Percentiles rank a stretch among this genome's conserved stretches.
phyloP scores from a whole-genome alignment of 2,888 invertebrate species.

The Acleris literana region DNA sequence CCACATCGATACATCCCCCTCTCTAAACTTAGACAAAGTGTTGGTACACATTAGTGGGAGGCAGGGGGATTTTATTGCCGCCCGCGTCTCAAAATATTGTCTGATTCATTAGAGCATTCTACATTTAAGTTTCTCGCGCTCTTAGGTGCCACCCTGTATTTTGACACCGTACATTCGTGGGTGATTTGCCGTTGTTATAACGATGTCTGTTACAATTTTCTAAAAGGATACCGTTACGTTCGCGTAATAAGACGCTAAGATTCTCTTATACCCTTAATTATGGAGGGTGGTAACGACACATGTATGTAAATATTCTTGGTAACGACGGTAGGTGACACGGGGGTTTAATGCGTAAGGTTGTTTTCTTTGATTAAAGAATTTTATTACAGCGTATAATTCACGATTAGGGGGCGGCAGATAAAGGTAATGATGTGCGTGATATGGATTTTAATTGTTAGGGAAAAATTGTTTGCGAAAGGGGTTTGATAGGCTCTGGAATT shows the following conservation, averaged over 20 bases:
- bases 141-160: slow-evolving; percentile 54
- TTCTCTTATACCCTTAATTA: slow-evolving; percentile 83
- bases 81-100: slow-evolving; percentile 82
- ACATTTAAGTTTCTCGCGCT: slow-evolving; percentile 79
- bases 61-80: slow-evolving; percentile 79
- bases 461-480: slow-evolving; percentile 43
- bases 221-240: slow-evolving; percentile 82
- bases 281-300: slow-evolving; percentile 79
- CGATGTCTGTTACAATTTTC: slow-evolving; percentile 81
- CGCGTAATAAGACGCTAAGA: slow-evolving; percentile 84
- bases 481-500: background rate
- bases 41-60: slow-evolving; percentile 78
- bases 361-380: slow-evolving; percentile 84
- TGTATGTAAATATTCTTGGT: slow-evolving; percentile 82
- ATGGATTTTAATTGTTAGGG: slow-evolving; percentile 79
- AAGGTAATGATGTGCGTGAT: slow-evolving; percentile 80
- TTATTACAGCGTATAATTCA: slow-evolving; percentile 82
- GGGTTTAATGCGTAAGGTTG: slow-evolving; percentile 76
- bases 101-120: slow-evolving; percentile 83
- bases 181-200: slow-evolving; percentile 69
- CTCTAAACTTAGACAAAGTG: slow-evolving; percentile 77
- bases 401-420: slow-evolving; percentile 82
- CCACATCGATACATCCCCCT: slow-evolving; percentile 78
- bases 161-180: slow-evolving; percentile 53
- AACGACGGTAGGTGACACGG: slow-evolving; percentile 80